Conservation (phyloP, 2,797 vertebrate species). For the Phyllotis vaccarum region DNA sequence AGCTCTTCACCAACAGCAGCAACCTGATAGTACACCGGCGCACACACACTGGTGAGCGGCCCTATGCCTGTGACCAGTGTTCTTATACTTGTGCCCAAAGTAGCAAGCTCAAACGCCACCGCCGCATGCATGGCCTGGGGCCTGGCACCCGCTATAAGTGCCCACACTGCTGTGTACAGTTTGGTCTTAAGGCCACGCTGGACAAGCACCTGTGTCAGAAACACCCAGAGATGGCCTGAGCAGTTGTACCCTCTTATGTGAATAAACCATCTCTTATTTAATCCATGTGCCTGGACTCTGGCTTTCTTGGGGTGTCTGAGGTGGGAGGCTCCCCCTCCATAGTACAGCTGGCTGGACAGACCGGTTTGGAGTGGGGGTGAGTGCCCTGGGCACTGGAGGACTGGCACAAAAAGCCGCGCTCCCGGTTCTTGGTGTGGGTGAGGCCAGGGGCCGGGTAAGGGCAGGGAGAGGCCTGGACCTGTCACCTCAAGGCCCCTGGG, state of each 20-base stretch:
- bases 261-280: constrained; percentile 69
- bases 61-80: constrained; percentile 92
- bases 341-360: constrained; percentile 79
- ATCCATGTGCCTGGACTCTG: neutral
- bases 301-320: constrained; percentile 72
- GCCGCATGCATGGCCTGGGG: constrained; percentile 92
- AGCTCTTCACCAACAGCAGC: constrained; percentile 90
- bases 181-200: constrained; percentile 89
- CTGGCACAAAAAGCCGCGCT: constrained; percentile 83
- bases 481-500: constrained; percentile 76
- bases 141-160: constrained; percentile 89
- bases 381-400: constrained; percentile 71
- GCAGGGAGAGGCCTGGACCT: constrained; percentile 81
- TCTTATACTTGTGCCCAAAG: constrained; percentile 94
- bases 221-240: constrained; percentile 68
- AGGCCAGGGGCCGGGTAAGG: constrained; percentile 75
- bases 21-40: constrained; percentile 92
- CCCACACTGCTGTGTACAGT: constrained; percentile 91
- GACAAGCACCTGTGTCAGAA: constrained; percentile 83
- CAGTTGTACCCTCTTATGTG: neutral
- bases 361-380: constrained; percentile 80
- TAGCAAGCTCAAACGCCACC: constrained; percentile 93
- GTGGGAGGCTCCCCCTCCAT: constrained; percentile 49
- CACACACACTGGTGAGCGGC: constrained; percentile 94
- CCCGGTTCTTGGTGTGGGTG: constrained; percentile 80